These are phyloP conservation scores for Dasypolia templi DNA, from an alignment of 2,888 invertebrate species.

Conservation along the genomic window DNA sequence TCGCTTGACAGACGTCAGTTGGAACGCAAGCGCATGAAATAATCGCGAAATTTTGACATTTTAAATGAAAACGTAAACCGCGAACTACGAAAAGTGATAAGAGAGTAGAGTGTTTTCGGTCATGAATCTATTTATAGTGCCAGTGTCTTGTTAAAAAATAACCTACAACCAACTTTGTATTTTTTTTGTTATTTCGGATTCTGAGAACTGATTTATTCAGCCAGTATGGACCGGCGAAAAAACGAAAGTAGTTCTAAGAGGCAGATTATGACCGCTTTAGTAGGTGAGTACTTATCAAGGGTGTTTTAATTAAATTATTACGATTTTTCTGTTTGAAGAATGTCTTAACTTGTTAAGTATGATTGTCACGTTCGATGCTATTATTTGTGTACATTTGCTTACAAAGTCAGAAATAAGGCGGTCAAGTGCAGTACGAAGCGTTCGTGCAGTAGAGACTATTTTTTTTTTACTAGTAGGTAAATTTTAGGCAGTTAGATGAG, in stretches of 20 bases:
- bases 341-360: constrained; percentile 24
- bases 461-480: constrained; percentile 22
- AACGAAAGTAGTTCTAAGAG: constrained; percentile 72
- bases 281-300: constrained; percentile 73
- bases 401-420: constrained; percentile 28
- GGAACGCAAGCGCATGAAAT: constrained; percentile 53
- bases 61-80: constrained; percentile 35
- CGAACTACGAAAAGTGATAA: constrained; percentile 47
- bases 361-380: constrained; percentile 48
- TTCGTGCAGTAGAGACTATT: neutral
- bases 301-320: constrained; percentile 23
- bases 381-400: constrained; percentile 29
- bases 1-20: constrained; percentile 59
- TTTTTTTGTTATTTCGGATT: constrained; percentile 56
- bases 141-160: constrained; percentile 52
- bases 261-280: constrained; percentile 80
- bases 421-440: constrained; percentile 25
- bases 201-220: constrained; percentile 42
- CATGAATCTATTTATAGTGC: constrained; percentile 34
- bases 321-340: neutral
- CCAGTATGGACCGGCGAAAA: constrained; percentile 72
- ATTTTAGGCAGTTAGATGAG: constrained; percentile 4
- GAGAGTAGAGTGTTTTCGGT: constrained; percentile 17
- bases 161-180: constrained; percentile 60
- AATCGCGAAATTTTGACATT: constrained; percentile 34